Base-by-base conservation (phyloP, 2,888 invertebrate genomes). In the Willowsia nigromaculata region DNA sequence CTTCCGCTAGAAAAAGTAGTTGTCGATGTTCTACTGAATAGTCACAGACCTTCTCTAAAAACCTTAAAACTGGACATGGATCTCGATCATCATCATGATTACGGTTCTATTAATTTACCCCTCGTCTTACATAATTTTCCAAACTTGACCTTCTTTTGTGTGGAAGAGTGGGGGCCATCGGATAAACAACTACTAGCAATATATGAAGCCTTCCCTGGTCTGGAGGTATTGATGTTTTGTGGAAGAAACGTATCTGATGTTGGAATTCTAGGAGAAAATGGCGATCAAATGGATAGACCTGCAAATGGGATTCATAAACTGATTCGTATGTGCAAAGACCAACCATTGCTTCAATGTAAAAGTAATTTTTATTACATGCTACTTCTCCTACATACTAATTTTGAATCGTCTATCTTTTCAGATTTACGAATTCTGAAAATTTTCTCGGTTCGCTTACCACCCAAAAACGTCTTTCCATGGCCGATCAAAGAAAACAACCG, bases 381-480 rank as follows among this genome's bases (percentile, higher is more conserved):
- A n/a, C n/a, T n/a, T n/a, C n/a, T n/a, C n/a, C 7, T 18, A 74
- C 3, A 50, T 5, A 50, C 15, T 25, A 4, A 50, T 22, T 11
- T 43, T 43, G 33, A 68, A 9, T n/a, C 4, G 5, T 40, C 18
- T 40, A 13, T 78, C 9, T 47, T 71, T 37, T 5, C 74, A 87
- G 87, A 30, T 4, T 56, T 88, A 6, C 71, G n/a, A 30, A 47
- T 82, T 50, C 25, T 88, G 3, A 88, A 88, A 71, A 82, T 88
- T 0, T 82, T 82, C 62, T 88, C 88, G 1, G n/a, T 88, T 22
- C 88, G 88, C 0, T 15, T 88, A n/a, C 88, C 88, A 3, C 82
- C 88, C 6, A 88, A 88, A 71, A 88, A 88, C 47, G 82, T 88
- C 4, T 88, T 88, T 22, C 88, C 88, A 0, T 88, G 88, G 88